phyloP scores from a whole-genome alignment of 2,797 vertebrate genomes.

The Hoplostethus mediterraneus region DNA sequence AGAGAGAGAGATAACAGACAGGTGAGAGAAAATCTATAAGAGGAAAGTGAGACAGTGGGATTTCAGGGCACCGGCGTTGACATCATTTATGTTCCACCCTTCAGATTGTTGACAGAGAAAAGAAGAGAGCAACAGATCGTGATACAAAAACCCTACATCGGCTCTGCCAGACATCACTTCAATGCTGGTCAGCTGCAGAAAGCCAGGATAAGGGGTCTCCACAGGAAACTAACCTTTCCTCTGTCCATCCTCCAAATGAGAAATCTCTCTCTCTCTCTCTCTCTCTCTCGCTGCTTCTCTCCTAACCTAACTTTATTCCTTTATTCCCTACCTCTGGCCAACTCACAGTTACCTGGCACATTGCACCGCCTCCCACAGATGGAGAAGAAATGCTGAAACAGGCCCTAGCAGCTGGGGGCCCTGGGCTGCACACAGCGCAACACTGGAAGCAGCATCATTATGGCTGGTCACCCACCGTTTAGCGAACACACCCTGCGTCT shows the following conservation, averaged over 20 bases:
- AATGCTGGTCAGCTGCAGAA: not conserved
- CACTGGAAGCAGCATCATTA: slow-evolving; percentile 66
- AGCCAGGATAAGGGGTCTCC: not conserved
- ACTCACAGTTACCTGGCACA: slow-evolving; percentile 42
- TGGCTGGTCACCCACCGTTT: slow-evolving; percentile 57
- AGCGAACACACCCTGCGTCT: slow-evolving; percentile 52
- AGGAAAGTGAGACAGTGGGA: slow-evolving; percentile 1
- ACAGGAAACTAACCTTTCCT: slow-evolving; percentile 6
- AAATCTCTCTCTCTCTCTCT: not conserved
- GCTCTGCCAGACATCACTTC: not conserved
- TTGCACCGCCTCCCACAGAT: slow-evolving; percentile 51
- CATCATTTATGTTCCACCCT: slow-evolving; percentile 9
- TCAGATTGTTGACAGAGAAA: not conserved
- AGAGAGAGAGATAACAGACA: not conserved
- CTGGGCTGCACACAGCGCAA: slow-evolving; percentile 43
- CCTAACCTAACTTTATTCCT: slow-evolving; percentile 54
- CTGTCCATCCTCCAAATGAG: slow-evolving; percentile 1
- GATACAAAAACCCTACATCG: not conserved
- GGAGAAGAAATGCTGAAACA: slow-evolving; percentile 64
- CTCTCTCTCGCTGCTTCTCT: slow-evolving; percentile 10
- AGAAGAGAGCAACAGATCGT: not conserved
- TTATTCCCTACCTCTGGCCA: slow-evolving; percentile 34
- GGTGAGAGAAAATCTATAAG: not conserved
- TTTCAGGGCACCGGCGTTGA: not conserved
- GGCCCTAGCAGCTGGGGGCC: slow-evolving; percentile 47